Base-by-base conservation (phyloP, 2,113 vertebrate species). In the Zosterops hypoxanthus region DNA sequence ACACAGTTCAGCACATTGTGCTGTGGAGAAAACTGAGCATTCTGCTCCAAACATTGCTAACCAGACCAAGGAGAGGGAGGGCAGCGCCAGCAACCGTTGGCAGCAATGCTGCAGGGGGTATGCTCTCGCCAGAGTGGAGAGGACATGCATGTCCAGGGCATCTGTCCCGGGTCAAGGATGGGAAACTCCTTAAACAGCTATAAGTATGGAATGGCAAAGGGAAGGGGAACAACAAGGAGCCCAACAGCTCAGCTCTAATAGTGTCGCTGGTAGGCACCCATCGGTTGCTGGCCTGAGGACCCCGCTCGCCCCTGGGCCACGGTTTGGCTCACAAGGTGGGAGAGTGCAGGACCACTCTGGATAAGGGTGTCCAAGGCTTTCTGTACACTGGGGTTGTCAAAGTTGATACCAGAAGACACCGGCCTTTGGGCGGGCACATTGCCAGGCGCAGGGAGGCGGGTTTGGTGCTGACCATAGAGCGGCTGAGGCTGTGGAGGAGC, bases 291-390 rank as follows among this genome's bases (percentile, higher is more conserved):
- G 92, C 97, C 93, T 2, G 96, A 88, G 28, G 96, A 97, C 39
- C 97, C 96, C 8, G 98, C 97, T 91, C 89, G 95, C 34, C 95
- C 95, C 92, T 98, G 98, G 69, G 97, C 98, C 90, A 98, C 96
- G 0, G 98, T 98, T 88, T 98, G 98, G 82, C 97, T 98, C 75
- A 99, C 99, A 46, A 99, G 96, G 96, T 99, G 99, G 92, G 99
- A 99, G 89, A 99, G 98, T 12, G 99, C 97, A 24, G 99, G 99
- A 57, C 99, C 99, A 41, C 99, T 99, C 98, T 99, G 99, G 95
- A 99, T 99, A 46, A 99, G 98, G 15, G 99, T 99, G 97, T 99
- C 99, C 86, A 99, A 98, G 59, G 99, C 99, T 94, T 99, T 99
- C 98, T 99, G 99, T 78, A 99, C 99, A 76, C 99, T 99, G 9